Evolutionary conservation across 2,113 vertebrate genomes (phyloP), one percentile per base, ranked within the genome.

Genomic region (Tychaedon coryphoeus): DNA sequence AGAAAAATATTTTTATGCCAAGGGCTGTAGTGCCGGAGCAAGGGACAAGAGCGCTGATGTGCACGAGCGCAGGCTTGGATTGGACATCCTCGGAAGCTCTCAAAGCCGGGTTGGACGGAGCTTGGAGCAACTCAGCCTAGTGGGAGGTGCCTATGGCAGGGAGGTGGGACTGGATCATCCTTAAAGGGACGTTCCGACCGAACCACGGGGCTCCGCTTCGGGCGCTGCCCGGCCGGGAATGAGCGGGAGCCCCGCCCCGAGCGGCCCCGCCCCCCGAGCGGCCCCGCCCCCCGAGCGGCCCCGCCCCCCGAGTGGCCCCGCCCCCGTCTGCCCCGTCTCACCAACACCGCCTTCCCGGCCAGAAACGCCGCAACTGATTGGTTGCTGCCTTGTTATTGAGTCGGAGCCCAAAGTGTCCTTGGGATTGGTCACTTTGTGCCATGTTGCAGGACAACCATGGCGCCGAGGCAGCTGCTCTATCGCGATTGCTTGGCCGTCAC

Each of bases 171-270:
- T 1, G 31, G 18, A 12, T 33, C 22, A 13, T 16, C 22, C 86
- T 8, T 6, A 19, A 17, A 15, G 12, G 9, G 16, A 12, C 7
- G 6, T 7, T 19, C 25, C 13, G 6, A 18, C 34, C 17, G 3
- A 18, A 8, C 2, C n/a, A 3, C 14, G 0, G 6, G 0, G 5
- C 20, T 1, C 5, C 34, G 1, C 5, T 11, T 4, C 14, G 13
- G 11, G 3, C 42, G 5, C 25, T 2, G 29, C 22, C 53, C 24
- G 2, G 11, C 31, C 2, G 3, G 1, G 42, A n/a, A 1, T 0
- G 10, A 10, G 4, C 6, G 25, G 19, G 4, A 10, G 10, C n/a
- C 16, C 14, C 26, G 15, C 28, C n/a, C n/a, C n/a, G n/a, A n/a
- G n/a, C n/a, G n/a, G n/a, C 31, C 6, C 53, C 29, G 29, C 29